These are phyloP conservation scores for Seriola rivoliana DNA, from an alignment of 2,113 vertebrate genomes.

Conservation along the genomic window DNA sequence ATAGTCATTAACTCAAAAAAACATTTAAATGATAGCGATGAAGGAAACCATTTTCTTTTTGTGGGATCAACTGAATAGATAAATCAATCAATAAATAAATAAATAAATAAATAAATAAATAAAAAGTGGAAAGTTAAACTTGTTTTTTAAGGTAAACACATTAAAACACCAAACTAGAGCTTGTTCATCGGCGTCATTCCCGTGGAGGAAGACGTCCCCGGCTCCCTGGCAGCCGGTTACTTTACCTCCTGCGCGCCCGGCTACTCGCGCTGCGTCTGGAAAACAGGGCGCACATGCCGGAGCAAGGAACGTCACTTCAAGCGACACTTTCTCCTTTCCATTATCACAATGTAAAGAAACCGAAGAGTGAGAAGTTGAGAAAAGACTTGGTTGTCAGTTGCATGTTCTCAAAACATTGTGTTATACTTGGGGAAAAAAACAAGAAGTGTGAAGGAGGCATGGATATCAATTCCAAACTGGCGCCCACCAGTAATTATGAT, in stretches of 20 bases:
- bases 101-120: slow-evolving; percentile 22
- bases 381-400: slow-evolving; percentile 64
- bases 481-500: slow-evolving; percentile 79
- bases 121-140: slow-evolving; percentile 30
- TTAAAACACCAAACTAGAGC: slow-evolving; percentile 14
- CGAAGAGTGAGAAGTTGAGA: slow-evolving; percentile 61
- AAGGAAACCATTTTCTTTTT: not conserved
- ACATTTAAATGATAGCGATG: not conserved
- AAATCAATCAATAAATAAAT: not conserved
- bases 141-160: slow-evolving; percentile 22
- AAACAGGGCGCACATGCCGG: slow-evolving; percentile 47
- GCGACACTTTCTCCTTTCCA: slow-evolving; percentile 50
- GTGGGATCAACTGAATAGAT: not conserved
- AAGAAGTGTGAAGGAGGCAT: slow-evolving; percentile 59
- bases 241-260: not conserved
- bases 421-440: slow-evolving; percentile 59
- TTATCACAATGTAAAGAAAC: slow-evolving; percentile 46
- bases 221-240: slow-evolving; percentile 34
- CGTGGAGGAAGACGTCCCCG: slow-evolving; percentile 24
- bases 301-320: slow-evolving; percentile 61
- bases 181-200: slow-evolving; percentile 44
- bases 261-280: slow-evolving; percentile 23
- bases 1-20: not conserved
- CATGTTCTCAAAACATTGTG: slow-evolving; percentile 67
- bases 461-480: slow-evolving; percentile 75